These are phyloP conservation scores for Apeltes quadracus DNA, from an alignment of 2,113 vertebrate species.

Conservation along the genomic window DNA sequence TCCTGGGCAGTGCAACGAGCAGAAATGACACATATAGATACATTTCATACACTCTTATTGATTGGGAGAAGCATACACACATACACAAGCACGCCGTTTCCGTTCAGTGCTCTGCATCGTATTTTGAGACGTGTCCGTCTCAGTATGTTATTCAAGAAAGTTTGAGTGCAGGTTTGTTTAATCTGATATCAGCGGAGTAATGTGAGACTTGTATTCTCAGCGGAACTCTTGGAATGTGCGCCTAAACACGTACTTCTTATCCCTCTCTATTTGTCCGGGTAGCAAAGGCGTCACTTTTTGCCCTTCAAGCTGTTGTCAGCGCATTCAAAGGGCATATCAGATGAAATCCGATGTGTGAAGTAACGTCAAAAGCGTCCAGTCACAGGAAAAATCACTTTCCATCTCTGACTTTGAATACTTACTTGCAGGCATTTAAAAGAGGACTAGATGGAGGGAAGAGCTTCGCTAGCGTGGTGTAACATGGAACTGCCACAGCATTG, in stretches of 20 bases:
- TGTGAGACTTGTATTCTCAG: slow-evolving; percentile 26
- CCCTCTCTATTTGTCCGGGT: slow-evolving; percentile 31
- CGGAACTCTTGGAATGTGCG: slow-evolving; percentile 18
- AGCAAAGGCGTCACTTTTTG: background rate
- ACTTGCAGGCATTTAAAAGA: slow-evolving; percentile 93
- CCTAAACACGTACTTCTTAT: slow-evolving; percentile 16
- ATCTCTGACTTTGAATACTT: slow-evolving; percentile 33
- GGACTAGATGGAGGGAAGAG: slow-evolving; percentile 90
- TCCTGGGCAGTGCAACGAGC: slow-evolving; percentile 23
- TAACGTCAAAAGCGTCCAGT: no score
- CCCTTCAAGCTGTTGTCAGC: background rate
- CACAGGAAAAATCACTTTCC: no score
- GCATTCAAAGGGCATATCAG: background rate
- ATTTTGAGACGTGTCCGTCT: no score
- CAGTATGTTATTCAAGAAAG: background rate
- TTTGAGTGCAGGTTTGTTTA: background rate
- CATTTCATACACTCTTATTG: slow-evolving; percentile 9
- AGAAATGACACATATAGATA: slow-evolving; percentile 34
- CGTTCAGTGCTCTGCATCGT: background rate
- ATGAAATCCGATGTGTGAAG: slow-evolving; percentile 3
- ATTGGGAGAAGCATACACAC: background rate
- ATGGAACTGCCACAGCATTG: slow-evolving; percentile 95
- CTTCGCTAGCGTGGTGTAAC: slow-evolving; percentile 91
- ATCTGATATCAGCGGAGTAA: slow-evolving; percentile 1
- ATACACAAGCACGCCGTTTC: slow-evolving; percentile 1